Evolutionary conservation across 2,888 invertebrate species (phyloP), one percentile per base, ranked within the genome.

Genomic region (Galerucella calmariensis): DNA sequence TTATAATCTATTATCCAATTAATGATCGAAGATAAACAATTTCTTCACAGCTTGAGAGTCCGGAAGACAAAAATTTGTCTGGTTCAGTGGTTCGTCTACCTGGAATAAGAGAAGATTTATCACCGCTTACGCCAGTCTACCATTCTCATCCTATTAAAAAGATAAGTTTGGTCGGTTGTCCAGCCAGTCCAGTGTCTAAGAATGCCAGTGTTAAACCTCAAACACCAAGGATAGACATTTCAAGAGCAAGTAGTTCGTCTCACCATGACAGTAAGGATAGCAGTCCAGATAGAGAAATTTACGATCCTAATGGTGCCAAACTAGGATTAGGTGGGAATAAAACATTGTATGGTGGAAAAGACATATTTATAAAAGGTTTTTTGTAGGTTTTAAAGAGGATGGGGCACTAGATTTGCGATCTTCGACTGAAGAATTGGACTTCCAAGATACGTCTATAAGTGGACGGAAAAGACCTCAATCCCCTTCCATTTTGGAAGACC

Each of bases 361-460:
- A 27, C 12, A 11, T 27, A 51, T 51, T 11, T 14, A 20, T 20
- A 0, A 0, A 9, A 20, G 20, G n/a, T 56, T 10, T 16, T 56
- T 20, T 20, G 16, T 24, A 72, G 87, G 86, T 71, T 87, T 87
- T 76, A 83, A 84, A 75, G 87, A 87, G 79, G 95, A 95, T 87
- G 95, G 95, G 82, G 92, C 94, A n/a, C 90, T 94, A 74, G 96
- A 96, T 84, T 87, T 96, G 80, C 91, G 95, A 81, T 95, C 94
- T 73, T 96, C 95, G 77, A 96, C 96, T 14, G 96, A 96, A 87
- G 96, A 96, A 88, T 89, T 96, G 77, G 95, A 94, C 81, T 93
- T 95, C 85, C 92, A 95, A 83, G 95, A 95, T 87, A 90, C 91
- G 56, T 81, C 84, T 16, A 59, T 46, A 16, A 82, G 84, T 44